Conservation (phyloP, 1,140 invertebrate genomes). For the Drosophila grimshawi region DNA sequence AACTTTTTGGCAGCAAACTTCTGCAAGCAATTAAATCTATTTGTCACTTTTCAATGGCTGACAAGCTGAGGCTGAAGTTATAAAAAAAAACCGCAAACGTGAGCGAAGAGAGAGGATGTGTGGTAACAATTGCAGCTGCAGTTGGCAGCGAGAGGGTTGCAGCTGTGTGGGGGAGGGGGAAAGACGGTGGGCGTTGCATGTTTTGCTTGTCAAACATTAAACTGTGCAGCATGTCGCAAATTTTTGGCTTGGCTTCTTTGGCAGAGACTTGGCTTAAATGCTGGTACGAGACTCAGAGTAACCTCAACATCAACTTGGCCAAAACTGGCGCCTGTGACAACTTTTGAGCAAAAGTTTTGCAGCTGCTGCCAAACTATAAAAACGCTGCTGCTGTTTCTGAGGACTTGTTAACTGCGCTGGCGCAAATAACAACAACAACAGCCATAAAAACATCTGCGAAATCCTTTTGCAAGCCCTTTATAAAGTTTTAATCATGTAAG, state of each 20-base stretch:
- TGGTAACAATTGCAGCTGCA: conserved; percentile 24
- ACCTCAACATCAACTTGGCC: conserved; percentile 63
- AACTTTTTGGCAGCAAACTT: conserved; percentile 68
- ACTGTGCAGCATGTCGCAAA: conserved; percentile 63
- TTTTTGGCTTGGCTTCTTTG: conserved; percentile 47
- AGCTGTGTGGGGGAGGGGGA: background rate
- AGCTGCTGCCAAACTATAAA: conserved; percentile 23
- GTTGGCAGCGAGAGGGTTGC: conserved; percentile 7
- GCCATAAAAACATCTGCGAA: conserved; percentile 7
- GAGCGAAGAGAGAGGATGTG: background rate
- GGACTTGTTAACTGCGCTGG: conserved; percentile 56
- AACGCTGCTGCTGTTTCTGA: conserved; percentile 43
- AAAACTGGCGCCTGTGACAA: conserved; percentile 43
- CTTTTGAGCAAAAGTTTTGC: conserved; percentile 25
- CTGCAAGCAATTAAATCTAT: conserved; percentile 79
- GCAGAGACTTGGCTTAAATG: conserved; percentile 53
- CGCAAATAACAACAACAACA: background rate
- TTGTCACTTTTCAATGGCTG: conserved; percentile 76
- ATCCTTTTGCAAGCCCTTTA: conserved; percentile 36
- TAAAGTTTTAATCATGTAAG: conserved; percentile 72
- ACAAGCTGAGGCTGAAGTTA: conserved; percentile 65
- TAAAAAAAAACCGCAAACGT: conserved; percentile 48
- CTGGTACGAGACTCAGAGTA: conserved; percentile 47
- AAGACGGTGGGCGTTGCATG: conserved; percentile 28
- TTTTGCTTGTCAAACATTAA: conserved; percentile 75